A percentile compares a stretch with the other conserved stretches of the same genome.
Conservation (phyloP, 2,888 invertebrate species). For the Latrodectus elegans region DNA sequence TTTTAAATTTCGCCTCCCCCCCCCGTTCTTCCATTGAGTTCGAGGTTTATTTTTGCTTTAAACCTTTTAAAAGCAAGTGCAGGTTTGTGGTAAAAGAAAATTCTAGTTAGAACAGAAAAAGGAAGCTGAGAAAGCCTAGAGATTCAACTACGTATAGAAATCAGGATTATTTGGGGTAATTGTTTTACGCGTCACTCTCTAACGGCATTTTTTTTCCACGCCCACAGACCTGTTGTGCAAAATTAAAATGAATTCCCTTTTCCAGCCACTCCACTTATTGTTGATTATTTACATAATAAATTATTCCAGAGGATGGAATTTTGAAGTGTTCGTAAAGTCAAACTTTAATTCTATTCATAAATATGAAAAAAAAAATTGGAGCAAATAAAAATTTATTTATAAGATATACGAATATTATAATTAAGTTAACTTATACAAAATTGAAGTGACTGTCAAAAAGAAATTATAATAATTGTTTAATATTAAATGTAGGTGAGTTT, state of each 20-base stretch:
- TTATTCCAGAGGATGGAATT: no score
- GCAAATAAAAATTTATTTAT: no score
- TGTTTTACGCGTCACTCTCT: conserved; percentile 52
- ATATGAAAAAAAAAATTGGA: no score
- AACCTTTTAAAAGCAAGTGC: conserved; percentile 51
- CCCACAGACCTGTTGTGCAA: conserved; percentile 35
- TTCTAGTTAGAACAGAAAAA: neutral
- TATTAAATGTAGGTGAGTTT: no score
- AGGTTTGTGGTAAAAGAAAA: conserved; percentile 1
- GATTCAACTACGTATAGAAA: conserved; percentile 14
- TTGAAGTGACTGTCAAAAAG: no score
- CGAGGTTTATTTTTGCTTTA: conserved; percentile 58
- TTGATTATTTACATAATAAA: no score
- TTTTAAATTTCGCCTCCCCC: conserved; percentile 62
- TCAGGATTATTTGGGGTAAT: conserved; percentile 62
- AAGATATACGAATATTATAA: no score
- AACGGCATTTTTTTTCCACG: conserved; percentile 18
- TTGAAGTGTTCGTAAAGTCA: no score
- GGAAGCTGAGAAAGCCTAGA: conserved; percentile 19
- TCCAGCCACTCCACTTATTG: no score
- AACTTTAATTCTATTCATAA: no score
- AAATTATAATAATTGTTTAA: no score
- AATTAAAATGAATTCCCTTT: conserved; percentile 29
- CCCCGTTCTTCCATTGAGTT: conserved; percentile 17
- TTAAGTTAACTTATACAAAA: no score